These are phyloP conservation scores for Entelurus aequoreus DNA, from an alignment of 2,113 vertebrate genomes.

Conservation along the genomic window DNA sequence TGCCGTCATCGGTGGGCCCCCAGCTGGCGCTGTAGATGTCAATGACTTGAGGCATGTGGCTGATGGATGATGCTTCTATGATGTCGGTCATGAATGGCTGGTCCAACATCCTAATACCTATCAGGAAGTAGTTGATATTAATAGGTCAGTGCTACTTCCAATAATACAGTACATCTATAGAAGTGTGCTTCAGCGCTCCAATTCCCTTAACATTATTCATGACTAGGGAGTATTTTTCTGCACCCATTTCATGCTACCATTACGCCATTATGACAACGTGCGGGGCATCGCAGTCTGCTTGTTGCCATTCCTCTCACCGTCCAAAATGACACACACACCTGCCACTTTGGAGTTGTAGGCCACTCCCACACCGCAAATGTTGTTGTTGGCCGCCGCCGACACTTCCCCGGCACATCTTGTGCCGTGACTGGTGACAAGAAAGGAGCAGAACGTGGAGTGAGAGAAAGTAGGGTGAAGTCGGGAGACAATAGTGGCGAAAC, in stretches of 20 bases:
- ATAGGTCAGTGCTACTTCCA: no score
- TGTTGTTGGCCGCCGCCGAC: slow-evolving; percentile 95
- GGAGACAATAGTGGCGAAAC: not conserved
- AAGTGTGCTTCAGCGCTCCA: not conserved
- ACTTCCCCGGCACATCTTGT: slow-evolving; percentile 97
- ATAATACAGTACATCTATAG: not conserved
- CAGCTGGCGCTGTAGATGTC: slow-evolving; percentile 99
- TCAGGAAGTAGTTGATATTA: not conserved
- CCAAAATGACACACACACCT: slow-evolving; percentile 73
- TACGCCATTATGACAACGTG: slow-evolving; percentile 21
- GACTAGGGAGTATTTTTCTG: not conserved
- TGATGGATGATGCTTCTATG: slow-evolving; percentile 97
- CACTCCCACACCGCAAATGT: slow-evolving; percentile 96
- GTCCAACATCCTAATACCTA: slow-evolving; percentile 97
- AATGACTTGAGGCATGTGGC: slow-evolving; percentile 96
- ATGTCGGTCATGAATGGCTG: slow-evolving; percentile 99
- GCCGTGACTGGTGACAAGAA: slow-evolving; percentile 79
- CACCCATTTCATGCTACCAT: slow-evolving; percentile 2
- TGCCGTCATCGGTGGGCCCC: slow-evolving; percentile 97
- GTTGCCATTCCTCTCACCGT: slow-evolving; percentile 25
- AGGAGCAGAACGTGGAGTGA: slow-evolving; percentile 10
- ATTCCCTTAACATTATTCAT: no score
- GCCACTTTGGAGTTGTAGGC: slow-evolving; percentile 96
- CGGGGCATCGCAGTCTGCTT: slow-evolving; percentile 7
- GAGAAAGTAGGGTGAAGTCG: not conserved